Evolutionary conservation across 2,113 vertebrate species (phyloP).

Genomic region (Phalacrocorax carbo): DNA sequence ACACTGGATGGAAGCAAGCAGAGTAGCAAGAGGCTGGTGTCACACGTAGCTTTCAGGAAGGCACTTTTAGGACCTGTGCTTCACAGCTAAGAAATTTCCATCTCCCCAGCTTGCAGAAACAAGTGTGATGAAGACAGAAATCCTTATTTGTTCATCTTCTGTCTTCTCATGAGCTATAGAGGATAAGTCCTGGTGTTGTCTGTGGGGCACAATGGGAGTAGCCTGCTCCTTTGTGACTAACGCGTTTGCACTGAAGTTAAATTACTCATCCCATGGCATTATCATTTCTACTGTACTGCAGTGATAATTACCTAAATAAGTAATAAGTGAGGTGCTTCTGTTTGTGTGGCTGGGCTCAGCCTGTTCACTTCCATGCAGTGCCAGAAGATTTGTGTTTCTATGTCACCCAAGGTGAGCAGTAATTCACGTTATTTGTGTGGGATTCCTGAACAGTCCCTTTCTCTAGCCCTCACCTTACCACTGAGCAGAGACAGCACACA

Average conservation of each 20-base stretch:
- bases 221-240: background rate
- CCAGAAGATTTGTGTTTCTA: background rate
- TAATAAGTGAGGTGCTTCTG: slow-evolving; percentile 25
- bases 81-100: background rate
- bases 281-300: background rate
- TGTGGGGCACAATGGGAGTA: background rate
- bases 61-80: background rate
- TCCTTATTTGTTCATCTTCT: background rate
- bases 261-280: slow-evolving; percentile 42
- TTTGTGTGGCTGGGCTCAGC: background rate
- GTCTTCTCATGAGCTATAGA: background rate
- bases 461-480: background rate
- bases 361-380: background rate
- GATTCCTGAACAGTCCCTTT: background rate
- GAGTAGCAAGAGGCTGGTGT: background rate
- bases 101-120: background rate
- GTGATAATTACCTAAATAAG: slow-evolving; percentile 35
- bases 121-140: background rate
- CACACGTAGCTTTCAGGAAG: background rate
- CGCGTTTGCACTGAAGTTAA: slow-evolving; percentile 18
- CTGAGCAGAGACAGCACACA: background rate
- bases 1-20: background rate
- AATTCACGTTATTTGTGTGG: background rate
- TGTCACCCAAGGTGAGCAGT: background rate
- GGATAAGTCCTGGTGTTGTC: background rate